Percentiles rank a stretch among this genome's conserved stretches.
These are phyloP conservation scores for Polymixis flavicincta DNA, from an alignment of 2,888 invertebrate genomes.

Conservation along the genomic window DNA sequence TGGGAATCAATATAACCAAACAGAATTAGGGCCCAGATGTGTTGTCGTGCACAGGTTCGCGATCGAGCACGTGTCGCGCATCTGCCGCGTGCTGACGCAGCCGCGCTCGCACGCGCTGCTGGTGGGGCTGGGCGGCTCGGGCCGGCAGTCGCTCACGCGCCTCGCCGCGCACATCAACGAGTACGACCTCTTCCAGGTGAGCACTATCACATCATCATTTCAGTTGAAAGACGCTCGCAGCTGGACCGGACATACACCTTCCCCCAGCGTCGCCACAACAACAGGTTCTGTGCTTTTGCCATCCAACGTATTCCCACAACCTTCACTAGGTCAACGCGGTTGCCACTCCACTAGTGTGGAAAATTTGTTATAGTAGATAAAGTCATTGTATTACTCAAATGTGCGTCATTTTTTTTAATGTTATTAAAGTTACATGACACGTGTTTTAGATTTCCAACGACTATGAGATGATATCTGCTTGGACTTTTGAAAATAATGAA, in stretches of 20 bases:
- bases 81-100: conserved; percentile 97
- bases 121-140: conserved; percentile 98
- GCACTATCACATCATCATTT: neutral
- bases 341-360: neutral
- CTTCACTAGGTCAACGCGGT: neutral
- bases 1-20: too few relatives aligned
- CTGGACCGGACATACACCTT: neutral
- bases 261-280: neutral
- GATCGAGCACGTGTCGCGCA: conserved; percentile 97
- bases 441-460: neutral
- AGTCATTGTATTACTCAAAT: neutral
- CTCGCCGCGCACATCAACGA: conserved; percentile 98
- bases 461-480: neutral
- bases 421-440: neutral
- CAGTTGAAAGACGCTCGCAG: neutral
- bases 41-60: conserved; percentile 93
- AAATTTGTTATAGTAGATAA: neutral
- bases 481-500: too few relatives aligned
- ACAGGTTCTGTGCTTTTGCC: neutral
- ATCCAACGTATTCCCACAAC: neutral
- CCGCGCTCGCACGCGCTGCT: conserved; percentile 97
- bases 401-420: neutral
- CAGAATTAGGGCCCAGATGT: too few relatives aligned
- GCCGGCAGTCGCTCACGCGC: conserved; percentile 97
- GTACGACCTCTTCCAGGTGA: conserved; percentile 94